Base-by-base conservation (phyloP, 2,797 vertebrate species). In the Tenualosa thibaudeaui region DNA sequence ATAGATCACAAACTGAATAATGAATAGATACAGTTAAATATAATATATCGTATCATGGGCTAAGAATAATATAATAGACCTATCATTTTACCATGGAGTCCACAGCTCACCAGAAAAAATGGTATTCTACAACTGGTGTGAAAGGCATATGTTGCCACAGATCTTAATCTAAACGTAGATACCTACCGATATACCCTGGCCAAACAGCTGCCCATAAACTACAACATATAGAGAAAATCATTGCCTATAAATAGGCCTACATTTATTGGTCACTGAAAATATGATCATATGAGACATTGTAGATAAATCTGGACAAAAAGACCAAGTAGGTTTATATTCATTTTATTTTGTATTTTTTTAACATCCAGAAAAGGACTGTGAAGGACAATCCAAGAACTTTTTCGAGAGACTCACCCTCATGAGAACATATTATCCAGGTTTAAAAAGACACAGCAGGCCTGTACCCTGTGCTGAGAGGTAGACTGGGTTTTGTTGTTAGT, bases 401-500 rank as follows among this genome's bases (percentile, higher is more conserved):
- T 17, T 56, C 17, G 3, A 56, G 19, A 56, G 54, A 56, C 54
- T 56, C 54, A 56, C 54, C 54, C 54, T 22, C 19, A 56, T 56
- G 17, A 56, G 51, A 2, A 53, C 51, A 54, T 17, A 56, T 19
- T 56, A 71, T 71, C 31, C 13, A 37, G 31, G 5, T 71, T 37
- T 71, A 26, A 71, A 43, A 19, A 8, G 40, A 82, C 15, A 26
- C n/a, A 75, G 24, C 0, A 15, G 19, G 65, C 65, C 86, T 78
- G 78, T 65, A 84, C 86, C 89, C 90, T 86, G 89, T 78, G 91
- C 94, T 92, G 91, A 91, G 88, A 91, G 96, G 96, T 89, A 93
- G 96, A 96, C 96, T 96, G 93, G 96, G 95, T 95, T 94, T 96
- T 96, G 96, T 96, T 97, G 96, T 96, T 96, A 94, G 94, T 96